These are phyloP conservation scores for Octopus sinensis DNA, from an alignment of 1,140 invertebrate genomes.

Conservation along the genomic window DNA sequence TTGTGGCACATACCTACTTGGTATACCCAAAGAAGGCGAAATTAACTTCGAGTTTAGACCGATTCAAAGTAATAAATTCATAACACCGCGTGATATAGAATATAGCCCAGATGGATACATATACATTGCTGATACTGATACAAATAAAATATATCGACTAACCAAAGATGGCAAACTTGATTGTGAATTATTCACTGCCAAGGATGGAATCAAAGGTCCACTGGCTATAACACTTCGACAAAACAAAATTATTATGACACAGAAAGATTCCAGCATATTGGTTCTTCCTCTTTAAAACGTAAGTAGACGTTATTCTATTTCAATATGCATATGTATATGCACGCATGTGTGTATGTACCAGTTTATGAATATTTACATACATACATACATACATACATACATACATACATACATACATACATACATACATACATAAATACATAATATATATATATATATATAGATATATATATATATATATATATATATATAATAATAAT, in stretches of 20 bases:
- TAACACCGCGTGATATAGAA: background rate
- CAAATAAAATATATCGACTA: constrained; percentile 5
- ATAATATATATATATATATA: background rate
- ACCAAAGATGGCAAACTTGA: background rate
- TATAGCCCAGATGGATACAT: background rate
- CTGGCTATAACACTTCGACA: background rate
- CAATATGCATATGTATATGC: background rate
- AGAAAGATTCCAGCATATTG: constrained; percentile 1
- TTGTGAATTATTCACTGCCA: background rate
- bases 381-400: constrained; percentile 40
- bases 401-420: background rate
- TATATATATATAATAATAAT: background rate
- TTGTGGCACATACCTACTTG: background rate
- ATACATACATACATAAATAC: background rate
- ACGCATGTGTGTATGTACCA: background rate
- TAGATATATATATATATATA: constrained; percentile 40
- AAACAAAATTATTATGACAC: background rate
- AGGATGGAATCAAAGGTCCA: background rate
- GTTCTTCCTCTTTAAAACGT: background rate
- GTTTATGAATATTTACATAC: background rate
- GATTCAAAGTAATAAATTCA: background rate
- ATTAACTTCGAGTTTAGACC: background rate
- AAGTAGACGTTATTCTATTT: too few relatives aligned
- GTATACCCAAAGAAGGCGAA: background rate
- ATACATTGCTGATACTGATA: constrained; percentile 3